Percentiles rank a stretch among this genome's conserved stretches.
Evolutionary conservation across 2,888 invertebrate genomes (phyloP).

Genomic region (Drosophila diplacantha): DNA sequence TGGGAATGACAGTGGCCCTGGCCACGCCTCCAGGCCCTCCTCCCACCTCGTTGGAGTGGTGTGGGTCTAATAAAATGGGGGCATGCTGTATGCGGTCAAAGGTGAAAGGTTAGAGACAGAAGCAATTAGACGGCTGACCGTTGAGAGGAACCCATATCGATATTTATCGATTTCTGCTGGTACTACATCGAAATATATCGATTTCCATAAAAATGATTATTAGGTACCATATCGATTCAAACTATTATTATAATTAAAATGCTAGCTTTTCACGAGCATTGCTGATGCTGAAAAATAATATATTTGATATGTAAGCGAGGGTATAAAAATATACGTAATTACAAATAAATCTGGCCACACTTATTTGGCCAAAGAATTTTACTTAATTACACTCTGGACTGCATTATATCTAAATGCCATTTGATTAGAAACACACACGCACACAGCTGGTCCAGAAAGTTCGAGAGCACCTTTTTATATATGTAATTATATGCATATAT

Average conservation of each 20-base stretch:
- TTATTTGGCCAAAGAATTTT: not conserved
- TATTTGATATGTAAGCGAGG: not conserved
- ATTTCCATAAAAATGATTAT: no score
- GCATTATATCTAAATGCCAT: constrained; percentile 9
- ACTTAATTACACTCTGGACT: constrained; percentile 1
- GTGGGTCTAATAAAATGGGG: constrained; percentile 1
- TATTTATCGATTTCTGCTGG: not conserved
- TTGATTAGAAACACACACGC: constrained; percentile 4
- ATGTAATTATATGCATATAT: constrained; percentile 13
- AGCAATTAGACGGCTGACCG: not conserved
- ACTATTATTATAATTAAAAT: no score
- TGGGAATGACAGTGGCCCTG: constrained; percentile 6
- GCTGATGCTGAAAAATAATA: not conserved
- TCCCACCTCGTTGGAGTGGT: not conserved
- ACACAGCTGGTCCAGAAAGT: not conserved
- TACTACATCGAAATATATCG: no score
- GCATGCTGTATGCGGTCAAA: not conserved
- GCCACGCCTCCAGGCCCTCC: not conserved
- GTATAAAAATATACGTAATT: not conserved
- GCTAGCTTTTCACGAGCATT: no score
- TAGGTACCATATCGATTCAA: no score
- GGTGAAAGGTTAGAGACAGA: constrained; percentile 4
- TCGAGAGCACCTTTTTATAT: constrained; percentile 9
- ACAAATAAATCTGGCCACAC: not conserved
- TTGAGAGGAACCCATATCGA: not conserved